A percentile compares a stretch with the other conserved stretches of the same genome.
Evolutionary conservation across 2,113 vertebrate genomes (phyloP).

Genomic region (Taxidea taxus): DNA sequence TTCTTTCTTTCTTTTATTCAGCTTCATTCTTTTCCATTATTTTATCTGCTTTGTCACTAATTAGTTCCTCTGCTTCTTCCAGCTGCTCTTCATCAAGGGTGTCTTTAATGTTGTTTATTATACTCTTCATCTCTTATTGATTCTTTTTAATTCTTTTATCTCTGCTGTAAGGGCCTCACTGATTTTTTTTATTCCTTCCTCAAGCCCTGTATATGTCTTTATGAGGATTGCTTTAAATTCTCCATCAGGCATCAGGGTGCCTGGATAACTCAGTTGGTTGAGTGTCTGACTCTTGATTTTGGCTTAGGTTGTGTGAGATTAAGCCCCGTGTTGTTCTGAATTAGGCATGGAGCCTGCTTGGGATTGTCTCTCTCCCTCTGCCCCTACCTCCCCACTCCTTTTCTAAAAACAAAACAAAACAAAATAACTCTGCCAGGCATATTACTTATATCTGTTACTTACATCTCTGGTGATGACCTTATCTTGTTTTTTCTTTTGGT

Average conservation of each 20-base stretch:
- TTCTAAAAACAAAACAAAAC: too few species aligned
- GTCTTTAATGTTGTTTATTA: background rate
- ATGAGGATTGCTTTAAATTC: background rate
- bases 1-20: background rate
- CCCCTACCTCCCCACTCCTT: too few species aligned
- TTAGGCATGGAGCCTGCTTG: background rate
- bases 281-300: background rate
- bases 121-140: background rate
- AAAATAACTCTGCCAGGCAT: background rate
- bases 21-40: background rate
- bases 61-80: background rate
- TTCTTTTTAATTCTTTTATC: background rate
- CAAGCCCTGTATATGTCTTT: background rate
- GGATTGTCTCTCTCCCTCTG: background rate
- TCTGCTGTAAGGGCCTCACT: background rate
- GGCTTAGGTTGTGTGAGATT: background rate
- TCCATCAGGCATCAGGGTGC: background rate
- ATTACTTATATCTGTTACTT: background rate
- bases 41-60: background rate
- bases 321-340: background rate
- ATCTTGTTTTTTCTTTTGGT: background rate
- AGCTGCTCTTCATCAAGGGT: background rate
- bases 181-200: background rate
- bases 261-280: background rate
- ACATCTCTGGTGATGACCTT: background rate